Conservation (phyloP, 2,113 vertebrate genomes). For the Candoia aspera region DNA sequence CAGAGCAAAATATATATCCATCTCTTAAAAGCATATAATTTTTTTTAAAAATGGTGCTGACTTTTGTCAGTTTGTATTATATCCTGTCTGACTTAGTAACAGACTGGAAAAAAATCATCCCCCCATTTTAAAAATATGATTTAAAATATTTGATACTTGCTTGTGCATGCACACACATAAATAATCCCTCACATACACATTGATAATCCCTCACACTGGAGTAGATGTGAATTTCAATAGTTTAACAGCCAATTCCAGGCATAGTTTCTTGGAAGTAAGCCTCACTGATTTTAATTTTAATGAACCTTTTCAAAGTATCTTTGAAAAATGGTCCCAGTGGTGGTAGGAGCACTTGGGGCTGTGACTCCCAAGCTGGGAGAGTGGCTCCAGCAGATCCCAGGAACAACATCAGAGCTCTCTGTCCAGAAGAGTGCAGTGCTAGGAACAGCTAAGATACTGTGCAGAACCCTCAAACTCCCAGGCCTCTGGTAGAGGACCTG, state of each 20-base stretch:
- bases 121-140: neutral
- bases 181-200: neutral
- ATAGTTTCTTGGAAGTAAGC: neutral
- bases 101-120: slow-evolving; percentile 17
- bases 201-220: neutral
- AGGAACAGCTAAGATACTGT: too few species aligned
- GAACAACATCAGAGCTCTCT: too few species aligned
- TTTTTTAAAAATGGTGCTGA: neutral
- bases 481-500: too few species aligned
- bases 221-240: neutral
- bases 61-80: slow-evolving; percentile 10
- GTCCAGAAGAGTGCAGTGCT: too few species aligned
- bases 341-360: too few species aligned
- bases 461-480: too few species aligned
- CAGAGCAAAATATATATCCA: neutral
- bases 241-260: neutral
- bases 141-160: neutral
- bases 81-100: neutral
- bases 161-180: neutral
- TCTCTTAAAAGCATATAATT: too few species aligned
- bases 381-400: too few species aligned
- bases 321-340: too few species aligned
- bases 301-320: neutral
- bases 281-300: neutral
- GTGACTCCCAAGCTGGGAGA: too few species aligned